Conservation (phyloP, 1,140 invertebrate species). For the Diachasma alloeum region DNA sequence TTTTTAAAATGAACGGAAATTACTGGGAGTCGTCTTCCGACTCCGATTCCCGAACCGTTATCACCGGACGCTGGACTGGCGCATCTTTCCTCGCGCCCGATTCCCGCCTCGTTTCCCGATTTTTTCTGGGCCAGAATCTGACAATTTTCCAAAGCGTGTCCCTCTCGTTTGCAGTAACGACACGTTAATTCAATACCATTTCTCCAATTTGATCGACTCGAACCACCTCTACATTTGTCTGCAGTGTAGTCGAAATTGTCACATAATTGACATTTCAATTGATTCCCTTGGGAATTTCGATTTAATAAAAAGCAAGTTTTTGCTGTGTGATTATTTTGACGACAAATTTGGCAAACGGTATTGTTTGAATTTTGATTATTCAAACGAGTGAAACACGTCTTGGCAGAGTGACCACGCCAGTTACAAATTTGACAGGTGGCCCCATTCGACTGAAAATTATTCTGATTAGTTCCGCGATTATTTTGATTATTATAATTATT, state of each 20-base stretch:
- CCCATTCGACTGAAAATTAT: neutral
- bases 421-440: conserved; percentile 2
- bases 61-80: too few species aligned
- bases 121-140: too few species aligned
- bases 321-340: neutral
- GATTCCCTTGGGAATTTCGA: too few species aligned
- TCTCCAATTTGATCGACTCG: neutral
- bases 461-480: neutral
- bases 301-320: neutral
- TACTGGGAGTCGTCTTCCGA: too few species aligned
- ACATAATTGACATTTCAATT: neutral
- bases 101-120: too few species aligned
- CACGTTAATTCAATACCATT: too few species aligned
- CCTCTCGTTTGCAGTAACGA: too few species aligned
- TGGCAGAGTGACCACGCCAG: neutral
- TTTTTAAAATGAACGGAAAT: too few species aligned
- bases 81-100: too few species aligned
- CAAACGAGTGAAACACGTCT: neutral
- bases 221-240: neutral
- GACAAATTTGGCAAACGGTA: conserved; percentile 3
- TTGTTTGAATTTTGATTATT: neutral
- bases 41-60: too few species aligned
- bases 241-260: neutral
- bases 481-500: too few species aligned
- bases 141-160: too few species aligned